Evolutionary conservation across 2,888 invertebrate genomes (phyloP).

Genomic region (Acleris cristana): DNA sequence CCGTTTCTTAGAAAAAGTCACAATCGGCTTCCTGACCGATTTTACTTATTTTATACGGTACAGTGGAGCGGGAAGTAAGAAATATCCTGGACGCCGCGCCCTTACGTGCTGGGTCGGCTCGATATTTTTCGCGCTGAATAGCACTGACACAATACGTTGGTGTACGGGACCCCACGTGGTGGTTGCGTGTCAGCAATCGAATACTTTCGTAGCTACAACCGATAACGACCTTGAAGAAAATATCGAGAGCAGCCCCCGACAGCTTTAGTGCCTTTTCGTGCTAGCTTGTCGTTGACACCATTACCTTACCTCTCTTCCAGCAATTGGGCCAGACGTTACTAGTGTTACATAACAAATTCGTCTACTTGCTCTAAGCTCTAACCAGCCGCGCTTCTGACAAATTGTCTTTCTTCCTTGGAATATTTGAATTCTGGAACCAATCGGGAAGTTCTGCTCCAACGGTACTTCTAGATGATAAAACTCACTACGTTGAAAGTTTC

Average conservation of each 20-base stretch:
- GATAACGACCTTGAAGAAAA: slow-evolving; percentile 60
- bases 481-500: background rate
- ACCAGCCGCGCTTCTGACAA: slow-evolving; percentile 24
- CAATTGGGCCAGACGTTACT: slow-evolving; percentile 24
- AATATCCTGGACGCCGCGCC: slow-evolving; percentile 38
- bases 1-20: slow-evolving; percentile 10
- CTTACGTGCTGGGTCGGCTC: slow-evolving; percentile 18
- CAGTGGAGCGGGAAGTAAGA: slow-evolving; percentile 27
- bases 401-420: slow-evolving; percentile 37
- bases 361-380: slow-evolving; percentile 26
- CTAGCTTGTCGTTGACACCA: slow-evolving; percentile 54
- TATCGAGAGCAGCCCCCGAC: slow-evolving; percentile 52
- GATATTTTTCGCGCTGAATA: slow-evolving; percentile 16
- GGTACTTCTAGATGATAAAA: slow-evolving; percentile 3
- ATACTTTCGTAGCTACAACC: slow-evolving; percentile 52
- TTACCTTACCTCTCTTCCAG: slow-evolving; percentile 41
- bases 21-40: slow-evolving; percentile 15
- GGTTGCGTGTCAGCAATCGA: slow-evolving; percentile 57
- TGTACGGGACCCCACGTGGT: slow-evolving; percentile 41
- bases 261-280: slow-evolving; percentile 52
- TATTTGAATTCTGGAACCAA: slow-evolving; percentile 15
- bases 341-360: slow-evolving; percentile 22
- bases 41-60: slow-evolving; percentile 14
- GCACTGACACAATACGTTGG: slow-evolving; percentile 30
- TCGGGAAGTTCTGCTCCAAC: background rate